Evolutionary conservation across 2,888 invertebrate genomes (phyloP), one percentile per base, ranked within the genome.

Genomic region (Dendrolimus houi): DNA sequence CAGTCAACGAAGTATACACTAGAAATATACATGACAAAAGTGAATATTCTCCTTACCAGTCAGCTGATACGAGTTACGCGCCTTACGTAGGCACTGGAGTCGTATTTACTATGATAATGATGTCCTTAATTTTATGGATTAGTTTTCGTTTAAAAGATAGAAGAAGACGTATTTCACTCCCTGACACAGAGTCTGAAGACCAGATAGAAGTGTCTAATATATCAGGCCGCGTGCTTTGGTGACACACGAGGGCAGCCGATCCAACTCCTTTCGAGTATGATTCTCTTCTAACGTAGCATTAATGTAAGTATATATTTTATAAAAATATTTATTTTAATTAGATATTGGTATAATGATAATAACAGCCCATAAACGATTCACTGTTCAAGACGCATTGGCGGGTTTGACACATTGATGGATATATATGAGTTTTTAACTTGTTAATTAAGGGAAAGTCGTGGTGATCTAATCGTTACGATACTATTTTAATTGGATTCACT

Each of bases 171-270:
- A 69, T 72, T 61, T 74, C 82, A 61, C 74, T 71, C 56, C 65
- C 70, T 60, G 75, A 79, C 57, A 65, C 74, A 56, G 80, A 81
- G 58, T 70, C 75, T 47, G 83, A 81, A 65, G 87, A 90, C 71
- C 89, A 91, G 74, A 91, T 94, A 87, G 94, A 94, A 79, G 94
- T 94, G 77, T 85, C 91, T 57, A 91, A 89, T 80, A 91, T 91
- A 71, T 93, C 93, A 59, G 93, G 94, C 56, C 92, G 93, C 55
- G 94, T 94, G 70, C 87, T 94, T 61, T 94, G 94, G 94, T 94
- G 94, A 94, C 93, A 92, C 75, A 79, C 92, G 76, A 87, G 92
- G 69, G 91, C 91, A 83, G 86, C 89, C 84, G 90, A 88, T 82
- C 86, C 89, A 53, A 91, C 89, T 71, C 92, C 92, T 83, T 92